Evolutionary conservation across 2,888 invertebrate species (phyloP), one percentile per base, ranked within the genome.

Genomic region (Chirona hameri): DNA sequence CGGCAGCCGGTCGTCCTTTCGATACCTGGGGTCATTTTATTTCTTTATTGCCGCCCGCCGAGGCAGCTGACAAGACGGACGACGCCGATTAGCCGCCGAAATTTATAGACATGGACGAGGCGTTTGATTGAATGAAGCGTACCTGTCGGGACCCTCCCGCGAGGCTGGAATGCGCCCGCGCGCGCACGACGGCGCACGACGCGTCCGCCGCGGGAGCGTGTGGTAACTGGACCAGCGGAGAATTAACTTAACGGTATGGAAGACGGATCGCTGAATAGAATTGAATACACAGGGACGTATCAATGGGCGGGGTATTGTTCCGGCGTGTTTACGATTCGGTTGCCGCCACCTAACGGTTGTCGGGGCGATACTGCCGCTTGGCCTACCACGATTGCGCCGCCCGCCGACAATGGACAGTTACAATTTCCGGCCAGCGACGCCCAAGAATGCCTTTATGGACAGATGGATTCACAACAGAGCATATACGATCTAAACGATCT

Each of bases 41-140:
- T 72, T 72, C 72, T 72, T 72, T 72, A 72, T 72, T 29, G 31
- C 31, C 72, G 72, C 27, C 72, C 31, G 31, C 72, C 18, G 31
- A 29, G 72, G 31, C 72, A 72, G 72, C 18, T 72, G 72, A 72
- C 72, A 72, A 72, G 72, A 72, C 29, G 31, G 18, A 72, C 72
- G 72, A 31, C 72, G 18, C 29, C 72, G 72, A 72, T 72, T 72
- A 72, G 72, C 29, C 31, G 29, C 31, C 18, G 72, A 72, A 72
- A 72, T 72, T 72, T 72, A 72, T 72, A 72, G 29, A 72, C 72
- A 72, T 18, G 72, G 72, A 15, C 18, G 15, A 15, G 72, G 15
- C 31, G 18, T 72, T 72, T 72, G 72, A 72, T 72, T 72, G 72
- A 72, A 72, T 72, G 31, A 31, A 29, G 72, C 72, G 31, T 14